Evolutionary conservation across 1,140 invertebrate genomes (phyloP).

Genomic region (Sminthurinus signatus): DNA sequence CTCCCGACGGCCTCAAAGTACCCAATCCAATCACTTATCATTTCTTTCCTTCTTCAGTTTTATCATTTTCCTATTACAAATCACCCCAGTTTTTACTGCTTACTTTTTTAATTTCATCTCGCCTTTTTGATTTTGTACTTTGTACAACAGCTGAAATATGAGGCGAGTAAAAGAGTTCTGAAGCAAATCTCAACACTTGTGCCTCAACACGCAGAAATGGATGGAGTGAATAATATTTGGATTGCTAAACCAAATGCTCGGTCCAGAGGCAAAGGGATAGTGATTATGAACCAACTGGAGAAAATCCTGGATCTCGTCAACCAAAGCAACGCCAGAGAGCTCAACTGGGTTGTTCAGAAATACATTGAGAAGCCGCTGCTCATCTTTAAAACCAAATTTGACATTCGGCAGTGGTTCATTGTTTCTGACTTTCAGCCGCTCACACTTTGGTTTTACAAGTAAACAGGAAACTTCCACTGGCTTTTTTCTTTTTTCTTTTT

Average conservation of each 20-base stretch:
- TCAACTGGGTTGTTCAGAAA: conserved; percentile 41
- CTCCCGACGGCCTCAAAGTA: conserved; percentile 32
- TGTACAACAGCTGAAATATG: conserved; percentile 47
- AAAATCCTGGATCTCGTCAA: conserved; percentile 66
- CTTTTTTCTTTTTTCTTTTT: too few species aligned
- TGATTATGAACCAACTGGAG: conserved; percentile 75
- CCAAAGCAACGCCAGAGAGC: conserved; percentile 50
- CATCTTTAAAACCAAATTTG: conserved; percentile 86
- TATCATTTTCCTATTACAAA: too few species aligned
- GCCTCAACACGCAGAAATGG: conserved; percentile 69
- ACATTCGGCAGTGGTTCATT: conserved; percentile 89
- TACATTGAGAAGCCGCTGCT: conserved; percentile 66
- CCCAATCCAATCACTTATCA: not conserved
- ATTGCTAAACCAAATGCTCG: conserved; percentile 92
- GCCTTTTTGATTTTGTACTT: not conserved
- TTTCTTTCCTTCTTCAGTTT: not conserved
- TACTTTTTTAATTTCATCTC: not conserved
- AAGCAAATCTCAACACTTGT: conserved; percentile 58
- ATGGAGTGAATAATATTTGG: conserved; percentile 79
- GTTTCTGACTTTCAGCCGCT: conserved; percentile 82
- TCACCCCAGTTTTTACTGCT: not conserved
- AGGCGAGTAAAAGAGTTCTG: conserved; percentile 51
- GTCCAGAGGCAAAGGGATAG: conserved; percentile 82
- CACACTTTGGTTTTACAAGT: conserved; percentile 90
- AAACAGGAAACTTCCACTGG: too few species aligned